Percentiles rank a stretch among this genome's conserved stretches.
Conservation (phyloP, 2,797 vertebrate species). For the Percopsis omiscomaycus region DNA sequence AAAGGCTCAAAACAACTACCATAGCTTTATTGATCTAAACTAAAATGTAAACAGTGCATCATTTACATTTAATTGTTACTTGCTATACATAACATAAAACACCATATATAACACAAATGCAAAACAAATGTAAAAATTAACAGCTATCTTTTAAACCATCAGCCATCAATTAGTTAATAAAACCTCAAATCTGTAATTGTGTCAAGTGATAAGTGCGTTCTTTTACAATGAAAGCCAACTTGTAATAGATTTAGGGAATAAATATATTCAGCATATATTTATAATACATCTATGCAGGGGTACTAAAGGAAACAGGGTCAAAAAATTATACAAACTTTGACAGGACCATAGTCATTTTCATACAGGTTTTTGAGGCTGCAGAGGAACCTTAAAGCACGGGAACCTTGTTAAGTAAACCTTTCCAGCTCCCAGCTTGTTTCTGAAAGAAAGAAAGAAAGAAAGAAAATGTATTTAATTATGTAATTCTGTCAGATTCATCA, state of each 20-base stretch:
- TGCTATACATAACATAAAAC: background rate
- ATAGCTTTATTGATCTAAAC: no score
- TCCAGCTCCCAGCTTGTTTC: constrained; percentile 67
- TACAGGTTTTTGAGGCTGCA: no score
- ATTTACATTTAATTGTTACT: constrained; percentile 1
- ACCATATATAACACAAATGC: no score
- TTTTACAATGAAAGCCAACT: background rate
- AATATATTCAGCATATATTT: no score
- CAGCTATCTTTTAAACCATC: no score
- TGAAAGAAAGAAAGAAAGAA: constrained; percentile 42
- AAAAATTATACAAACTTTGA: no score
- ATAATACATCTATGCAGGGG: no score
- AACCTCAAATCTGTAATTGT: background rate
- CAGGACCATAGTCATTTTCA: no score
- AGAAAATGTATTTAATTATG: background rate
- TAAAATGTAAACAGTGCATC: no score
- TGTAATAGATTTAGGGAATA: background rate
- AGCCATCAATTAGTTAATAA: no score
- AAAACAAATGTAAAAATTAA: constrained; percentile 8
- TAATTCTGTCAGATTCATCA: background rate
- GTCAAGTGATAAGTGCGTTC: background rate
- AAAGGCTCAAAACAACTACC: no score
- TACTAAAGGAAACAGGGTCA: no score
- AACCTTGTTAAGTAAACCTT: constrained; percentile 49
- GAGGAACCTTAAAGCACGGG: background rate